A percentile compares a stretch with the other conserved stretches of the same genome.
Evolutionary conservation across 2,113 vertebrate species (phyloP).

Genomic region (Emydocephalus ijimae): DNA sequence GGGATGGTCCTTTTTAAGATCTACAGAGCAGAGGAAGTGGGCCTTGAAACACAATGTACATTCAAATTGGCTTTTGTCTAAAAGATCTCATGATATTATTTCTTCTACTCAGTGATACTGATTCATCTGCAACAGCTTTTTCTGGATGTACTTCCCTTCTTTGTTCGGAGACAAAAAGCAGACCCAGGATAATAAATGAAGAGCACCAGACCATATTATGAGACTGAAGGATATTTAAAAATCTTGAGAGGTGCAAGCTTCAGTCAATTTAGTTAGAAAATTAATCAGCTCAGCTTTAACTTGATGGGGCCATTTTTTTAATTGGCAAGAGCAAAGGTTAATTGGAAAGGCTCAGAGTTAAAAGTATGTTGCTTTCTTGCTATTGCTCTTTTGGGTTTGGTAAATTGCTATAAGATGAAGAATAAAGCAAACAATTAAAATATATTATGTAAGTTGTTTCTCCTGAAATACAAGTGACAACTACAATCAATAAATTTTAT

Average conservation of each 20-base stretch:
- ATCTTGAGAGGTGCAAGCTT: neutral
- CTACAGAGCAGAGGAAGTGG: constrained; percentile 74
- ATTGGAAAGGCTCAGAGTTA: constrained; percentile 35
- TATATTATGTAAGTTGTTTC: neutral
- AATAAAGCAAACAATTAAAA: neutral
- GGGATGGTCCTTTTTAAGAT: constrained; percentile 75
- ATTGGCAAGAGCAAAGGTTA: constrained; percentile 6
- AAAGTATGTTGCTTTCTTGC: neutral
- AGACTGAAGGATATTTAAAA: neutral
- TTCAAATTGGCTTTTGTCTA: constrained; percentile 74
- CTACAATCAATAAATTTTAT: neutral
- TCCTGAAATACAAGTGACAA: neutral
- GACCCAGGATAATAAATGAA: constrained; percentile 57
- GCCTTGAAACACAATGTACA: constrained; percentile 77
- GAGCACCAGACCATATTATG: constrained; percentile 61
- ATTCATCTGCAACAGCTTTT: constrained; percentile 63
- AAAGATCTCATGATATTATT: constrained; percentile 55
- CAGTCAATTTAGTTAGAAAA: neutral
- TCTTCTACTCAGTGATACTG: constrained; percentile 54
- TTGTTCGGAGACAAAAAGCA: constrained; percentile 72
- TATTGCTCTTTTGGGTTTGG: neutral
- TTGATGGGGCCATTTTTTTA: neutral
- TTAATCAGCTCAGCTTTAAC: neutral
- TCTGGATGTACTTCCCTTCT: constrained; percentile 77
- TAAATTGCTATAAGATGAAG: neutral